Conservation (phyloP, 1,140 invertebrate species). For the Drosophila paulistorum region DNA sequence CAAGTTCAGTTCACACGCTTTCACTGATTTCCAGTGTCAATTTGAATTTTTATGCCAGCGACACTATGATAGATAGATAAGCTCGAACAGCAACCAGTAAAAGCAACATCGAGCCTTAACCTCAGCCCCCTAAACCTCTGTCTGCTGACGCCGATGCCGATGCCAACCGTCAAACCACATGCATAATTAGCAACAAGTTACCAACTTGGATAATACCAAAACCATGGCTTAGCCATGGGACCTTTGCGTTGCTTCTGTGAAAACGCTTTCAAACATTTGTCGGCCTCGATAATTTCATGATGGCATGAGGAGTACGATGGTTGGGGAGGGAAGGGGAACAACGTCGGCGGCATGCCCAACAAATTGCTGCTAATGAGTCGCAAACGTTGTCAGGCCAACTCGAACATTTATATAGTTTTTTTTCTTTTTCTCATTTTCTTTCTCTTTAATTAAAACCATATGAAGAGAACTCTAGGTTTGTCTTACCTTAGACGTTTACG, state of each 20-base stretch:
- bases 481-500: slow-evolving; percentile 48
- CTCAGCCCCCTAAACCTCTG: not conserved
- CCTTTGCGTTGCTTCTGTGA: slow-evolving; percentile 47
- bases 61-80: slow-evolving; percentile 69
- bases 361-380: slow-evolving; percentile 75
- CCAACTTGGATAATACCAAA: slow-evolving; percentile 6
- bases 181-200: slow-evolving; percentile 65
- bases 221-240: slow-evolving; percentile 46
- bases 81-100: slow-evolving; percentile 15
- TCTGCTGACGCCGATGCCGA: not conserved
- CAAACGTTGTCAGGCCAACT: slow-evolving; percentile 49
- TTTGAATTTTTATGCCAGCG: slow-evolving; percentile 61
- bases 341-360: slow-evolving; percentile 60
- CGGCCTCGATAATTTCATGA: slow-evolving; percentile 22
- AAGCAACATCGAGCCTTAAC: slow-evolving; percentile 11
- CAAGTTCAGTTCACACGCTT: slow-evolving; percentile 82
- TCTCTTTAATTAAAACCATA: slow-evolving; percentile 73
- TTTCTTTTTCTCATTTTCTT: not conserved
- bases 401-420: slow-evolving; percentile 14
- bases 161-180: slow-evolving; percentile 23
- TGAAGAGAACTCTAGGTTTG: slow-evolving; percentile 42
- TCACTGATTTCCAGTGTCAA: slow-evolving; percentile 71
- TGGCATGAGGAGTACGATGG: not conserved
- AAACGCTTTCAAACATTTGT: slow-evolving; percentile 51
- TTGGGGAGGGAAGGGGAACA: not conserved